Percentiles rank a stretch among this genome's conserved stretches.
phyloP scores from a whole-genome alignment of 2,113 vertebrate genomes.

The Myrmecobius fasciatus region DNA sequence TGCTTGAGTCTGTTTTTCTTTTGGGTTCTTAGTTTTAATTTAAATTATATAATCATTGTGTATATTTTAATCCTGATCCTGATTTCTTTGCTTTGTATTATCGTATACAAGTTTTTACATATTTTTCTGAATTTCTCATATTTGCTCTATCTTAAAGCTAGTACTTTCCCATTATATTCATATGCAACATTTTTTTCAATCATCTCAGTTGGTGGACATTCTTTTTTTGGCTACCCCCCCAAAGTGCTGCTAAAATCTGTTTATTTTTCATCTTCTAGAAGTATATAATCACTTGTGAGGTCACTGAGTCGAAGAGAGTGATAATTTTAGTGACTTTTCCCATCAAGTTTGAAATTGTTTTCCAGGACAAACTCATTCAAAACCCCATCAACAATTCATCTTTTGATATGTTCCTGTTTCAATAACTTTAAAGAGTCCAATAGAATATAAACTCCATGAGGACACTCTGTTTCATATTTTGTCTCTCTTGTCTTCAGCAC shows the following conservation, averaged over 20 bases:
- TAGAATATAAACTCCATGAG: neutral
- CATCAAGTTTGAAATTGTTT: neutral
- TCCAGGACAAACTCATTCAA: neutral
- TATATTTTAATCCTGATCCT: neutral
- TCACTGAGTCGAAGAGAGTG: neutral
- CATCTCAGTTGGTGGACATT: neutral
- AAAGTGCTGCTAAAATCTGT: neutral
- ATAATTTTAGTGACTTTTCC: neutral
- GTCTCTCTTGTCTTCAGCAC: neutral
- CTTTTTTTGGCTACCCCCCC: neutral
- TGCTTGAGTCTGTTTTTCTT: neutral
- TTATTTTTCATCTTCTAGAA: neutral
- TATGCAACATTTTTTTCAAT: neutral
- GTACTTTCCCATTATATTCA: neutral
- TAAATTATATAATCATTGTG: neutral
- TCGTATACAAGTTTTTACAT: neutral
- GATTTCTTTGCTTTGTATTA: neutral
- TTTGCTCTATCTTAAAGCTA: neutral
- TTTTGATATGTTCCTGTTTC: neutral
- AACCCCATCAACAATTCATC: neutral
- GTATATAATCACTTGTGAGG: neutral
- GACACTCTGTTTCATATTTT: neutral
- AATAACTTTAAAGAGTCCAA: neutral
- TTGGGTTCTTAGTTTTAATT: neutral
- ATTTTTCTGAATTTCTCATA: neutral